phyloP scores from a whole-genome alignment of 2,888 invertebrate genomes.

The Anorthoa munda region DNA sequence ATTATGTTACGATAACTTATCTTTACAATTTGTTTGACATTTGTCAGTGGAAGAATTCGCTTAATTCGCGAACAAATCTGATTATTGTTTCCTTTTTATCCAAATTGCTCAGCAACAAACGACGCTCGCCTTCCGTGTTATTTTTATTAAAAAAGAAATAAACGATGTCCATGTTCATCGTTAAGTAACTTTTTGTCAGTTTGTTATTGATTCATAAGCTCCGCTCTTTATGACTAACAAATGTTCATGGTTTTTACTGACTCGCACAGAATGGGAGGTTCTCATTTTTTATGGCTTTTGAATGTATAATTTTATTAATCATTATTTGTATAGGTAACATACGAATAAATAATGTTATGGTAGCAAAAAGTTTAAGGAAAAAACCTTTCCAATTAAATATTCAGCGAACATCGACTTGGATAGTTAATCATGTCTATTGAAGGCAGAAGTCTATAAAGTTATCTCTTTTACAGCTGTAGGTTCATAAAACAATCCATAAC shows the following conservation, averaged over 20 bases:
- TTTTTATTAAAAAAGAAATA: not conserved
- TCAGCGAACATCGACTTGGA: not conserved
- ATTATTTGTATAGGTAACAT: constrained; percentile 43
- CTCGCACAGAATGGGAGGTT: constrained; percentile 21
- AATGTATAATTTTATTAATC: constrained; percentile 44
- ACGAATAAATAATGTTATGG: constrained; percentile 29
- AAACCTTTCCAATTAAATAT: constrained; percentile 23
- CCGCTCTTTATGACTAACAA: constrained; percentile 38
- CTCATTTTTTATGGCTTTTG: constrained; percentile 34
- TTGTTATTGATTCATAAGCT: constrained; percentile 45
- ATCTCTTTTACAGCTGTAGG: constrained; percentile 50
- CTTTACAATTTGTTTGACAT: constrained; percentile 21
- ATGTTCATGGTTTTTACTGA: constrained; percentile 39
- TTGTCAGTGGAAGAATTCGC: constrained; percentile 28
- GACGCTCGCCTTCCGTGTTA: not conserved
- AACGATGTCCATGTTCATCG: not conserved
- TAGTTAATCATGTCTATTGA: constrained; percentile 27
- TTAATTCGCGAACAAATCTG: not conserved
- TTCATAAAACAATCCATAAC: constrained; percentile 58
- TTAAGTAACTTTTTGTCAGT: constrained; percentile 26
- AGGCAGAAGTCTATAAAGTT: constrained; percentile 11
- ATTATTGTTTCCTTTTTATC: too few relatives aligned
- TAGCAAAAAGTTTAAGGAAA: constrained; percentile 33
- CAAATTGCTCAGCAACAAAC: not conserved
- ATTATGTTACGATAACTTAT: constrained; percentile 22